phyloP scores from a whole-genome alignment of 53 echinoderm and acorn worm genomes.

The Astropecten irregularis region DNA sequence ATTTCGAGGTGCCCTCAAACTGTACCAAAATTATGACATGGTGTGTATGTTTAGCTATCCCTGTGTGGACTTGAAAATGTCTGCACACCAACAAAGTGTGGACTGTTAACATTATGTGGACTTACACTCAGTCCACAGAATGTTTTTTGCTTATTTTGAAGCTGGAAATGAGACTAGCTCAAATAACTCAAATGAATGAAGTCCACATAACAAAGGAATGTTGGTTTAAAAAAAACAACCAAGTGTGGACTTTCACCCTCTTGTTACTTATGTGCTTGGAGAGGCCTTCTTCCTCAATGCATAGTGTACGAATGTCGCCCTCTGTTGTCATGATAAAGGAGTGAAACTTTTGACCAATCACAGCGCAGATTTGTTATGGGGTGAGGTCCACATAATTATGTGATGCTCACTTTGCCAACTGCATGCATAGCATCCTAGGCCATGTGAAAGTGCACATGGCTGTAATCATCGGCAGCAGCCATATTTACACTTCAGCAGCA shows the following conservation, averaged over 20 bases:
- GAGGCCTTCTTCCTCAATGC: background rate
- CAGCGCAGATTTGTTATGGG: background rate
- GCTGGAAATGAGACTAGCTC: background rate
- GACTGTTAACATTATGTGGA: background rate
- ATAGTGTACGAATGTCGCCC: background rate
- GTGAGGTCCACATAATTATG: background rate
- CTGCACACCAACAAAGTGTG: constrained; percentile 22
- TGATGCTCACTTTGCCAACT: background rate
- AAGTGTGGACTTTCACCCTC: background rate
- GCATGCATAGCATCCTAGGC: too few relatives aligned
- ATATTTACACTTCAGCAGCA: too few relatives aligned
- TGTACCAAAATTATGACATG: too few relatives aligned
- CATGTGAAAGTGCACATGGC: too few relatives aligned
- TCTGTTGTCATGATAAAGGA: background rate
- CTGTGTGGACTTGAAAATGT: constrained; percentile 10
- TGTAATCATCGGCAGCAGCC: too few relatives aligned
- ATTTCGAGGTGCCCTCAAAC: too few relatives aligned
- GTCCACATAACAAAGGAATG: constrained; percentile 9
- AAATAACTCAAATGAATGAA: background rate
- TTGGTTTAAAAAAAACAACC: background rate
- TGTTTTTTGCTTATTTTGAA: background rate
- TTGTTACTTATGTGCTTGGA: too few relatives aligned
- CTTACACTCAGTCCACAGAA: constrained; percentile 6
- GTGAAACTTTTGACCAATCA: constrained; percentile 16
- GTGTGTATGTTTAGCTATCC: background rate